Conservation (phyloP, 2,888 invertebrate genomes). For the Apodemia zela region DNA sequence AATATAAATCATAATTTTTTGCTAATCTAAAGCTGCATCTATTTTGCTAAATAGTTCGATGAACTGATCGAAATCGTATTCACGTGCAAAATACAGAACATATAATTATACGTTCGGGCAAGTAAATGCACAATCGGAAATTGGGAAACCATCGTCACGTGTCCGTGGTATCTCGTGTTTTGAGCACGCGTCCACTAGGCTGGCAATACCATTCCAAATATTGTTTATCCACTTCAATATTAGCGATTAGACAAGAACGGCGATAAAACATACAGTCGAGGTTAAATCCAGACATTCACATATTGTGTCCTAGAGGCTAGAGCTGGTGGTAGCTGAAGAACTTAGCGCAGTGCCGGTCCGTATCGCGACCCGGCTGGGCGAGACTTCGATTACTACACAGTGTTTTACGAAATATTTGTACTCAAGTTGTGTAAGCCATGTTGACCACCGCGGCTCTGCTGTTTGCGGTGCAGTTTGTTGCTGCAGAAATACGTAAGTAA, state of each 20-base stretch:
- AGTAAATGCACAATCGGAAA: constrained; percentile 20
- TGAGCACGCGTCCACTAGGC: neutral
- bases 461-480: constrained; percentile 55
- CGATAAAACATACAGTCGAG: constrained; percentile 30
- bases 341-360: constrained; percentile 59
- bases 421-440: constrained; percentile 58
- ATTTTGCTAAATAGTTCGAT: neutral
- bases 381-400: constrained; percentile 39
- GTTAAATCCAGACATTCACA: constrained; percentile 50
- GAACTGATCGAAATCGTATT: neutral
- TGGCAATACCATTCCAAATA: constrained; percentile 17
- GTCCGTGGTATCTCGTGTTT: constrained; percentile 17
- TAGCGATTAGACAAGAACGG: constrained; percentile 29
- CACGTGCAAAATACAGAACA: constrained; percentile 19
- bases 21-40: neutral
- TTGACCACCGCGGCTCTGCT: constrained; percentile 51
- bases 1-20: neutral
- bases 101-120: constrained; percentile 19
- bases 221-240: constrained; percentile 27
- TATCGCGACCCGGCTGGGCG: constrained; percentile 64
- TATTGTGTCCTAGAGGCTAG: constrained; percentile 38
- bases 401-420: constrained; percentile 44
- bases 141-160: constrained; percentile 24
- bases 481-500: constrained; percentile 70
- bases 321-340: constrained; percentile 39